A percentile compares a stretch with the other conserved stretches of the same genome.
Conservation (phyloP, 2,888 invertebrate genomes). For the Apotomis capreana region DNA sequence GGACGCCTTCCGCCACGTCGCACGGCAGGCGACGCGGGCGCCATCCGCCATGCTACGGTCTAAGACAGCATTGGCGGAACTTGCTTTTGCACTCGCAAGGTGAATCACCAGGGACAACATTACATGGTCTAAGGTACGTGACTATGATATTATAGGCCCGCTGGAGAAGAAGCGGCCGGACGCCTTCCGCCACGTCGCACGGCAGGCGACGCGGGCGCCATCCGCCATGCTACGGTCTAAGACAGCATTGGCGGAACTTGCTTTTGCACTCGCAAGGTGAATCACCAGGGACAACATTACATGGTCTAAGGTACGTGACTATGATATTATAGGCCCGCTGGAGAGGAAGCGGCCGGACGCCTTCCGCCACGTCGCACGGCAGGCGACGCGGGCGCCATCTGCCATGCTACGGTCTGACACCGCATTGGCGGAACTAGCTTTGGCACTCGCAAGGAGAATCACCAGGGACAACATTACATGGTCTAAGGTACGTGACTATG, state of each 20-base stretch:
- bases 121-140: slow-evolving; percentile 90
- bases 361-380: slow-evolving; percentile 88
- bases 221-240: slow-evolving; percentile 84
- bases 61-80: slow-evolving; percentile 84
- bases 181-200: slow-evolving; percentile 87
- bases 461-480: slow-evolving; percentile 89
- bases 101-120: slow-evolving; percentile 88
- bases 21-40: slow-evolving; percentile 87
- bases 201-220: slow-evolving; percentile 86
- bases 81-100: slow-evolving; percentile 87
- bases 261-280: slow-evolving; percentile 88
- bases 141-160: no score
- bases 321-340: no score
- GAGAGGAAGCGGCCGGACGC: slow-evolving; percentile 91
- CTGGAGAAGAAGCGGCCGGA: slow-evolving; percentile 91
- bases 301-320: slow-evolving; percentile 87
- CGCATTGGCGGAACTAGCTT: slow-evolving; percentile 84
- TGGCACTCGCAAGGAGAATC: slow-evolving; percentile 88
- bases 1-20: slow-evolving; percentile 87
- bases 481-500: slow-evolving; percentile 85
- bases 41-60: slow-evolving; percentile 84
- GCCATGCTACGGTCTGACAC: slow-evolving; percentile 84
- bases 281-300: slow-evolving; percentile 88
- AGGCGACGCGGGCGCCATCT: slow-evolving; percentile 85
- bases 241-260: slow-evolving; percentile 84